Conservation (phyloP, 2,797 vertebrate genomes). For the Paguma larvata region DNA sequence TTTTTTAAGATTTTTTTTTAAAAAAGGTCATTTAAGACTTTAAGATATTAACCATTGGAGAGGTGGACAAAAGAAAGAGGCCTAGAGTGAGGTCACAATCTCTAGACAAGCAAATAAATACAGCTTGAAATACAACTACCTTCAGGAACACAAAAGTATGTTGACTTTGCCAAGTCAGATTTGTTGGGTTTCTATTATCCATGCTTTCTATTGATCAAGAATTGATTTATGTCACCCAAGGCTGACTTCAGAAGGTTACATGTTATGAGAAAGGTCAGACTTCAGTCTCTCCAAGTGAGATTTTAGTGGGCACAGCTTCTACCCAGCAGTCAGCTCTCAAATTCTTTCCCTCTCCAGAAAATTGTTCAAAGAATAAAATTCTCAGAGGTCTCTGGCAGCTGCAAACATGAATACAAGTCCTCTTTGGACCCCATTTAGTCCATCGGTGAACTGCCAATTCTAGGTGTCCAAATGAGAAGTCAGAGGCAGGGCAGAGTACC, state of each 20-base stretch:
- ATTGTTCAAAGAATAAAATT: conserved; percentile 55
- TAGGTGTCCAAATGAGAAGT: conserved; percentile 1
- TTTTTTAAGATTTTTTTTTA: not conserved
- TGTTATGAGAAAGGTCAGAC: conserved; percentile 19
- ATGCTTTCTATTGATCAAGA: conserved; percentile 28
- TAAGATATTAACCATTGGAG: conserved; percentile 3
- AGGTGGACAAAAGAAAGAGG: conserved; percentile 2
- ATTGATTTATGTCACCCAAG: conserved; percentile 28
- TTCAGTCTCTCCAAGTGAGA: not conserved
- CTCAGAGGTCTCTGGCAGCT: conserved; percentile 58
- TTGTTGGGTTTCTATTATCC: conserved; percentile 38
- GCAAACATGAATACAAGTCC: not conserved
- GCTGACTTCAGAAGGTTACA: conserved; percentile 41
- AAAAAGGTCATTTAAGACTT: conserved; percentile 11
- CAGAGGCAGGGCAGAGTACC: not conserved
- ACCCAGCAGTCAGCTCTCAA: not conserved
- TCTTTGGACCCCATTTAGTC: not conserved
- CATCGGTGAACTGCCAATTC: not conserved
- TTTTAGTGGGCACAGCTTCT: not conserved
- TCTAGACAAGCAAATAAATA: conserved; percentile 54
- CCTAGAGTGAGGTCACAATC: not conserved
- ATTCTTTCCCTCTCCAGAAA: conserved; percentile 72
- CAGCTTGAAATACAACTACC: not conserved
- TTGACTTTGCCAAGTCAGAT: conserved; percentile 41
- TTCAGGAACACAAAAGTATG: not conserved